phyloP scores from a whole-genome alignment of 2,797 vertebrate species.

The Valencia hispanica region DNA sequence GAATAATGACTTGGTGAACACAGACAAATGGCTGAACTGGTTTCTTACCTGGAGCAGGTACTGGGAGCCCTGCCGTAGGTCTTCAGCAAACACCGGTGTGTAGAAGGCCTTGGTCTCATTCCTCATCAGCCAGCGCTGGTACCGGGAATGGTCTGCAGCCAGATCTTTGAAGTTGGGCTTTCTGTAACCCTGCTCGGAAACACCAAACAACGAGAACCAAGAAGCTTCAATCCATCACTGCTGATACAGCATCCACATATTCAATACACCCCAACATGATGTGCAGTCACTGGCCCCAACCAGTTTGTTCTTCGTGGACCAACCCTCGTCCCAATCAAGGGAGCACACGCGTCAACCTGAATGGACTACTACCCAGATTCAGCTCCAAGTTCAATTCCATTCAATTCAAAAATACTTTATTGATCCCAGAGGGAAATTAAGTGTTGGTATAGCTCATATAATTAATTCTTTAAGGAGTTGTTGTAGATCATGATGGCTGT shows the following conservation, averaged over 20 bases:
- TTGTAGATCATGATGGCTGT: too few relatives aligned
- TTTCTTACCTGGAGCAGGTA: constrained; percentile 92
- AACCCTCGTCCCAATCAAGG: neutral
- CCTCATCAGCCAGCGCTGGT: constrained; percentile 96
- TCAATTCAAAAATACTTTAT: too few relatives aligned
- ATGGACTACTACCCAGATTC: too few relatives aligned
- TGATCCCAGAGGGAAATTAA: too few relatives aligned
- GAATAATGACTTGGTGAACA: neutral
- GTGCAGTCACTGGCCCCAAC: neutral
- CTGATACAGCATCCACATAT: neutral
- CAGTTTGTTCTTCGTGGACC: neutral
- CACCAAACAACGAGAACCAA: neutral
- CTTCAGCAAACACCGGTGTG: constrained; percentile 92
- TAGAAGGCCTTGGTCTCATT: constrained; percentile 97
- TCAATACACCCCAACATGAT: constrained; percentile 1
- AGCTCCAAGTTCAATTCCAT: neutral
- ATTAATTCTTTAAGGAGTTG: too few relatives aligned
- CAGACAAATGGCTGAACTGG: neutral
- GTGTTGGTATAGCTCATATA: too few relatives aligned
- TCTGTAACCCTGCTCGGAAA: constrained; percentile 84
- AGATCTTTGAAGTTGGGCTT: constrained; percentile 95
- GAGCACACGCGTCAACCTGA: neutral
- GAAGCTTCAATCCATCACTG: neutral
- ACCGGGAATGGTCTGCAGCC: constrained; percentile 87
- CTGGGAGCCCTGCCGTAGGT: constrained; percentile 91